Evolutionary conservation across 2,888 invertebrate genomes (phyloP).

Genomic region (Aleiodes alternator): DNA sequence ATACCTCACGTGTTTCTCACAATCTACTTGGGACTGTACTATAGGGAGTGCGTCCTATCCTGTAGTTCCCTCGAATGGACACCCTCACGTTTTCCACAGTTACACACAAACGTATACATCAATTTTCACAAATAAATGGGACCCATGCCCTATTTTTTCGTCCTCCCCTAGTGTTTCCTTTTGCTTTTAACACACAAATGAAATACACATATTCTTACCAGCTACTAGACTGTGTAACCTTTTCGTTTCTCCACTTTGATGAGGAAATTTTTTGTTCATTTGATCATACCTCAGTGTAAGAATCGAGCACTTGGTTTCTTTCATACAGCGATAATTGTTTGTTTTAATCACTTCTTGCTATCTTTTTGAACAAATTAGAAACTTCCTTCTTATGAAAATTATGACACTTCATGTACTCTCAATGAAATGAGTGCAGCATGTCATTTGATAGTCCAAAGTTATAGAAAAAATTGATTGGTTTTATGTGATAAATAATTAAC

Average conservation of each 20-base stretch:
- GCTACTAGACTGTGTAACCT: not conserved
- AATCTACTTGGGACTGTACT: not conserved
- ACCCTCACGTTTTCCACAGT: constrained; percentile 40
- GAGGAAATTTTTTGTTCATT: not conserved
- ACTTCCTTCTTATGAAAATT: too few relatives aligned
- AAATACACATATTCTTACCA: constrained; percentile 33
- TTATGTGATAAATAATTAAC: constrained; percentile 29
- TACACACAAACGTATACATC: constrained; percentile 4
- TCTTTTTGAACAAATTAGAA: too few relatives aligned
- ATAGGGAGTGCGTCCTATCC: not conserved
- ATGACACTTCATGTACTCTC: too few relatives aligned
- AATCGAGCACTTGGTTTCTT: not conserved
- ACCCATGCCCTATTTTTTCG: constrained; percentile 28
- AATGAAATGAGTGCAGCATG: too few relatives aligned
- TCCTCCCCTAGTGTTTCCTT: constrained; percentile 28
- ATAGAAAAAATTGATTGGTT: not conserved
- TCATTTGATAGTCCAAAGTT: not conserved
- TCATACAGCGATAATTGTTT: too few relatives aligned
- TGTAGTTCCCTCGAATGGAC: constrained; percentile 31
- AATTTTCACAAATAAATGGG: not conserved
- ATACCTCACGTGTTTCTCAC: constrained; percentile 18
- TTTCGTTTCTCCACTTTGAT: not conserved
- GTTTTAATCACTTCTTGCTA: too few relatives aligned
- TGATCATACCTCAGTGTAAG: not conserved
- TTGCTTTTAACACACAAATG: constrained; percentile 38